phyloP scores from a whole-genome alignment of 2,888 invertebrate species.

The Synergus japonicus region DNA sequence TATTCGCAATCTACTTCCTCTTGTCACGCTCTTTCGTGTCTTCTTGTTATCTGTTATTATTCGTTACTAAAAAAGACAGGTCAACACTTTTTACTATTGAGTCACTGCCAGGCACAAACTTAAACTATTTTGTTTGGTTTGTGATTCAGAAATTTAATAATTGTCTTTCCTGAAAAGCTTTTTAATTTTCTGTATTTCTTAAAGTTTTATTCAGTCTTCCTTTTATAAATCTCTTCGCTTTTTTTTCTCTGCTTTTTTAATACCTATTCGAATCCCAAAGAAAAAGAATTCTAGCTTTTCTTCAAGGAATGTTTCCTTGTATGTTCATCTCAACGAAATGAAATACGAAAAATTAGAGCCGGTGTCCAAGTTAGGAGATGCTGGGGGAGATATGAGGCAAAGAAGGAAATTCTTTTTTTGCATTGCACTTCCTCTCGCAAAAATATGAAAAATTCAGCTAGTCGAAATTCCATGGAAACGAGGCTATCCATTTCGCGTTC shows the following conservation, averaged over 20 bases:
- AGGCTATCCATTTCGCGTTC: constrained; percentile 49
- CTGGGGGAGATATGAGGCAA: neutral
- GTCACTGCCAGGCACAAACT: neutral
- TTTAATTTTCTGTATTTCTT: neutral
- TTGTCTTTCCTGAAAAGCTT: neutral
- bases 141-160: too few species aligned
- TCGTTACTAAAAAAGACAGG: neutral
- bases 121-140: neutral
- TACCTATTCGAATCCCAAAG: neutral
- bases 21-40: constrained; percentile 32
- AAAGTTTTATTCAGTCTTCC: neutral
- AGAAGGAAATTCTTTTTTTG: constrained; percentile 38
- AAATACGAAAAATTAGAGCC: constrained; percentile 15
- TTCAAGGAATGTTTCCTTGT: neutral
- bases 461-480: constrained; percentile 45
- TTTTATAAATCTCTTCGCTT: neutral
- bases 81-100: neutral
- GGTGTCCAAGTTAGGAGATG: constrained; percentile 5
- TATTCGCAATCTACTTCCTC: constrained; percentile 19
- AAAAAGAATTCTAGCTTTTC: neutral
- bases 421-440: constrained; percentile 20
- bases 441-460: constrained; percentile 28
- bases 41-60: constrained; percentile 18
- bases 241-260: neutral
- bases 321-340: neutral